These are phyloP conservation scores for Sapayoa aenigma DNA, from an alignment of 2,113 vertebrate species.

Conservation along the genomic window DNA sequence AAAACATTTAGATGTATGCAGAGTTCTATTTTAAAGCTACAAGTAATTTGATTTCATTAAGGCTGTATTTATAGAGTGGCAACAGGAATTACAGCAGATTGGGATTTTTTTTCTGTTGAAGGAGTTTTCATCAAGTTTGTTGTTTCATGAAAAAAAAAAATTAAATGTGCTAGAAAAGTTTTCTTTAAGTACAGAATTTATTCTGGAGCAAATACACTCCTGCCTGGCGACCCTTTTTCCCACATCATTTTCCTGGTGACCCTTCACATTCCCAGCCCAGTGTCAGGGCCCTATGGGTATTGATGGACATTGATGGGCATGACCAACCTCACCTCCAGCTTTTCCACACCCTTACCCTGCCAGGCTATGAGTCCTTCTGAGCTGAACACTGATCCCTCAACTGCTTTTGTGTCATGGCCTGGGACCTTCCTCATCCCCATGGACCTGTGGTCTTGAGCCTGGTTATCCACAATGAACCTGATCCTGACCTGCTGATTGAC, in stretches of 20 bases:
- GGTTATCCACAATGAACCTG: not conserved
- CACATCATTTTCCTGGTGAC: not conserved
- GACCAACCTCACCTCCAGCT: not conserved
- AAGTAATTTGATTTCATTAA: constrained; percentile 11
- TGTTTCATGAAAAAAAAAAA: not conserved
- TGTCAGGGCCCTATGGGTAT: not conserved
- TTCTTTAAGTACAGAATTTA: not conserved
- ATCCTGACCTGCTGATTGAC: not conserved
- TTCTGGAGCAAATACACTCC: not conserved
- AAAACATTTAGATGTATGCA: not conserved
- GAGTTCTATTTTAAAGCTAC: constrained; percentile 9
- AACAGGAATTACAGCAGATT: not conserved
- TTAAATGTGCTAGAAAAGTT: not conserved
- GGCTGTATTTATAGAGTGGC: not conserved
- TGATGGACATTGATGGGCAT: not conserved
- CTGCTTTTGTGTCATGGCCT: not conserved
- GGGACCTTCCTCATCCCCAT: not conserved
- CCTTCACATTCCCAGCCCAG: not conserved
- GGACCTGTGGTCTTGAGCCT: not conserved
- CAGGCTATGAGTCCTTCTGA: not conserved
- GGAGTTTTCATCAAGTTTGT: not conserved
- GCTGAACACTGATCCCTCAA: fast-evolving
- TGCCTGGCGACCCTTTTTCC: not conserved
- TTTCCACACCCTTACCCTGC: not conserved
- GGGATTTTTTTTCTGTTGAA: not conserved